phyloP scores from a whole-genome alignment of 2,888 invertebrate genomes.

The Julus scanicus region DNA sequence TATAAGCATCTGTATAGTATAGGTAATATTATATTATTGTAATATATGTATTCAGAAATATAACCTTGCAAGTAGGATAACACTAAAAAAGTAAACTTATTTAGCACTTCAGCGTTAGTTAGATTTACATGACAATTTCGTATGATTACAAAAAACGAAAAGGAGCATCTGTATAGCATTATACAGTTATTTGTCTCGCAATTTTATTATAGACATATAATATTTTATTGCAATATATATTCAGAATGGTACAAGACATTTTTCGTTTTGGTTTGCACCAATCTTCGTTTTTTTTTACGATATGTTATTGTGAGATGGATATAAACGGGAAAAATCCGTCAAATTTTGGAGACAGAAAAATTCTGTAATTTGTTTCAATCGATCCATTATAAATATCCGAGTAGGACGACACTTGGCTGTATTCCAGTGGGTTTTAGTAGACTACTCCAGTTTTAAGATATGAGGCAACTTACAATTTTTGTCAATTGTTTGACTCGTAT shows the following conservation, averaged over 20 bases:
- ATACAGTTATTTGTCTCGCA: background rate
- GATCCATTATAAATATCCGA: constrained; percentile 35
- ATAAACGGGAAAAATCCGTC: background rate
- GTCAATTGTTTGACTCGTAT: constrained; percentile 35
- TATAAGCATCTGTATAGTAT: too few species aligned
- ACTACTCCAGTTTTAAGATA: constrained; percentile 32
- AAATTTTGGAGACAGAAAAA: background rate
- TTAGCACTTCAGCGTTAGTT: too few species aligned
- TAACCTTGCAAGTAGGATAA: too few species aligned
- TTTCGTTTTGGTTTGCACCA: background rate
- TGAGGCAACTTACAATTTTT: constrained; percentile 34
- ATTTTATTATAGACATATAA: background rate
- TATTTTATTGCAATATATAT: background rate
- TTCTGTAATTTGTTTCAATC: constrained; percentile 39
- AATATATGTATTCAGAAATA: too few species aligned
- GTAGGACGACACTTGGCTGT: constrained; percentile 5
- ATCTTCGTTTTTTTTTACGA: background rate
- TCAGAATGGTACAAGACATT: background rate
- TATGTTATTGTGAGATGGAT: background rate
- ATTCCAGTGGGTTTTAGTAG: constrained; percentile 35
- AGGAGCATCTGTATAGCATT: background rate
- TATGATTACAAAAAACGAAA: background rate
- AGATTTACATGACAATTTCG: too few species aligned
- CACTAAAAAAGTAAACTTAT: too few species aligned
- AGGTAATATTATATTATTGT: too few species aligned